A percentile compares a stretch with the other conserved stretches of the same genome.
phyloP scores from a whole-genome alignment of 2,797 vertebrate species.

The Poeciliopsis paucimaculata region DNA sequence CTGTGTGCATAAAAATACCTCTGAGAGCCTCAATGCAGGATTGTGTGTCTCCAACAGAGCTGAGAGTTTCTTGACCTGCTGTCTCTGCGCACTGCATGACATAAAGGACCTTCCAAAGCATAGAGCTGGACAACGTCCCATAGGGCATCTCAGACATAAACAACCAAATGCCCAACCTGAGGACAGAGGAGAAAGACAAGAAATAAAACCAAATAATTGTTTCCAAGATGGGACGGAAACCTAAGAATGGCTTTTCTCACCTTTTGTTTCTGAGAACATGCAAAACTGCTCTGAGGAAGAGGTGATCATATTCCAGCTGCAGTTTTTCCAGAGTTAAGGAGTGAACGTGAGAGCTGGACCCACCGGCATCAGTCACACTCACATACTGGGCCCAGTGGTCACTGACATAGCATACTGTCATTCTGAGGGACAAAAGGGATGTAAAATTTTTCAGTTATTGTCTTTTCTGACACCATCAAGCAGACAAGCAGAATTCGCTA shows the following conservation, averaged over 20 bases:
- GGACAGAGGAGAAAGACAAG: constrained; percentile 20
- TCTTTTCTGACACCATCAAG: constrained; percentile 4
- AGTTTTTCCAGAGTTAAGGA: constrained; percentile 90
- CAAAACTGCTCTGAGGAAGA: constrained; percentile 92
- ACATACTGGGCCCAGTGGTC: constrained; percentile 96
- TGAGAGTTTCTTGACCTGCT: constrained; percentile 80
- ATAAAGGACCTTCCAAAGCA: constrained; percentile 96
- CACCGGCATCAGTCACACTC: constrained; percentile 70
- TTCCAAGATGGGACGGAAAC: neutral
- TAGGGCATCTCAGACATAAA: constrained; percentile 99
- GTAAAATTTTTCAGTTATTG: neutral
- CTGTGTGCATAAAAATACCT: constrained; percentile 75
- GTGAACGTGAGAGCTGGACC: constrained; percentile 70
- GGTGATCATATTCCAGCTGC: constrained; percentile 94
- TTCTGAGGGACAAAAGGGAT: constrained; percentile 74
- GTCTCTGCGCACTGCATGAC: constrained; percentile 92
- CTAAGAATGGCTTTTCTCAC: constrained; percentile 64
- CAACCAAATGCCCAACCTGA: constrained; percentile 95
- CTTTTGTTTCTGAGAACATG: constrained; percentile 96
- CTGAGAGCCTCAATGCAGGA: constrained; percentile 85
- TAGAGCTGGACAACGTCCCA: constrained; percentile 89
- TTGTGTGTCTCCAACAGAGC: constrained; percentile 67
- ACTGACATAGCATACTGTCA: constrained; percentile 94
- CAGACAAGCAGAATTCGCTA: neutral
- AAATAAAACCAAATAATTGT: constrained; percentile 2